Percentiles rank a stretch among this genome's conserved stretches.
Evolutionary conservation across 1,140 invertebrate genomes (phyloP).

Genomic region (Penaeus indicus): DNA sequence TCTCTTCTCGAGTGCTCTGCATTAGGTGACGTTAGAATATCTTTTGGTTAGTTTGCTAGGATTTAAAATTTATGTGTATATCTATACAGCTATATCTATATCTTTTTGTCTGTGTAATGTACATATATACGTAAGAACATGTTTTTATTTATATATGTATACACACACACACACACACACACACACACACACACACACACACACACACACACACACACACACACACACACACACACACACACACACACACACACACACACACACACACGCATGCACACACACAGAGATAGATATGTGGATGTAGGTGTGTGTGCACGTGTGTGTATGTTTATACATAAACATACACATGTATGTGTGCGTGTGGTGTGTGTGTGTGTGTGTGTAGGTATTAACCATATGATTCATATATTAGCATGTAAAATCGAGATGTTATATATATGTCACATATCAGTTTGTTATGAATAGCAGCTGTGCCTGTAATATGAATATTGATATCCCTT

Average conservation of each 20-base stretch:
- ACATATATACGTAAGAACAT: neutral
- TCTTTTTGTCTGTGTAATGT: neutral
- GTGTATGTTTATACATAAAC: neutral
- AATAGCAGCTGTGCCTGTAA: too few relatives aligned
- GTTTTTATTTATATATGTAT: neutral
- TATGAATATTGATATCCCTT: too few relatives aligned
- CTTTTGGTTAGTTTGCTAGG: too few relatives aligned
- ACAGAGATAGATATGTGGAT: neutral
- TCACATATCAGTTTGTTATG: too few relatives aligned
- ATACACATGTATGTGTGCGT: neutral
- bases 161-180: slow-evolving; percentile 10
- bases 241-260: slow-evolving; percentile 1
- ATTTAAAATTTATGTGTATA: too few relatives aligned
- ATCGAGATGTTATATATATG: neutral
- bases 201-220: neutral
- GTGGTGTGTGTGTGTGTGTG: neutral
- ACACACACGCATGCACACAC: neutral
- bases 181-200: neutral
- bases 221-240: slow-evolving; percentile 1
- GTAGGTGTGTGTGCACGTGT: neutral
- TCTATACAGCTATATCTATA: too few relatives aligned
- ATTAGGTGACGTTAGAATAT: too few relatives aligned
- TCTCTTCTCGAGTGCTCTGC: too few relatives aligned
- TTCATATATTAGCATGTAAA: neutral
- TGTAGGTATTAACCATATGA: neutral